These are phyloP conservation scores for Machimus rusticus DNA, from an alignment of 2,888 invertebrate genomes.

Conservation along the genomic window DNA sequence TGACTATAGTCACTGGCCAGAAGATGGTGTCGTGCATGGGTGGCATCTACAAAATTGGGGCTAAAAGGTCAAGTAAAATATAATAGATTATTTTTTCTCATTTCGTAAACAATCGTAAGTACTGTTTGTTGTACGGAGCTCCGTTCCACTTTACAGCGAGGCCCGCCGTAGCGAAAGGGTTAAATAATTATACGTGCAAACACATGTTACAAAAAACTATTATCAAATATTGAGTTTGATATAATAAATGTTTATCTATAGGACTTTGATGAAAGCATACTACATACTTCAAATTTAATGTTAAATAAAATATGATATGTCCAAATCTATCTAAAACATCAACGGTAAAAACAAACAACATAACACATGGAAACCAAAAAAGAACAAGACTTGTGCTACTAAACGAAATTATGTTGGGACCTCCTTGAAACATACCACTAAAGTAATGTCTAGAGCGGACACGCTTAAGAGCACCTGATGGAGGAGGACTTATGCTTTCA, in stretches of 20 bases:
- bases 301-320: not conserved
- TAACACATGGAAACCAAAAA: not conserved
- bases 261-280: not conserved
- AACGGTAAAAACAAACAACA: not conserved
- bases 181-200: too few species aligned
- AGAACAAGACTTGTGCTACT: not conserved
- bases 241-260: not conserved
- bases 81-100: too few species aligned
- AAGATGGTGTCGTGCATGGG: too few species aligned
- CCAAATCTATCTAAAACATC: not conserved
- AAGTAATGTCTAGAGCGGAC: constrained; percentile 61
- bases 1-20: too few species aligned
- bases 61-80: too few species aligned
- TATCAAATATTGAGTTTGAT: not conserved
- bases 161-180: too few species aligned
- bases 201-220: not conserved
- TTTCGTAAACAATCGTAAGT: too few species aligned
- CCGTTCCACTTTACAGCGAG: too few species aligned
- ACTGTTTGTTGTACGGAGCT: too few species aligned
- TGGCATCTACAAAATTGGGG: too few species aligned
- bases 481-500: constrained; percentile 56
- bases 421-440: constrained; percentile 57
- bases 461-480: constrained; percentile 57
- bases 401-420: not conserved
- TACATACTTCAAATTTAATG: not conserved